Percentiles rank a stretch among this genome's conserved stretches.
Evolutionary conservation across 1,140 invertebrate genomes (phyloP).

Genomic region (Sycobia sp.): DNA sequence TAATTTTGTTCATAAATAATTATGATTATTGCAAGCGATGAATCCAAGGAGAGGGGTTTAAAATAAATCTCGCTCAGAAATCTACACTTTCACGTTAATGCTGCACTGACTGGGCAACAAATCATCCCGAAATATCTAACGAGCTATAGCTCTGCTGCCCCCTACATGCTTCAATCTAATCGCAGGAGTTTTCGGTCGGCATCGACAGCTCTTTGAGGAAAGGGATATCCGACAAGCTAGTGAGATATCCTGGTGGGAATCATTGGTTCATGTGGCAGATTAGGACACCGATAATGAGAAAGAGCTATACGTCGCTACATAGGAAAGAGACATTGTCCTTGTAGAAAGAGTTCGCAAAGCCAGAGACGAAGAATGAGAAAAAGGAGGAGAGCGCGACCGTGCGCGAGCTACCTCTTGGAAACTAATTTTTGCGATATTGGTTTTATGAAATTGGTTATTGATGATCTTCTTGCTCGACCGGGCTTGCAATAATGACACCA

Average conservation of each 20-base stretch:
- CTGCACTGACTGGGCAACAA: not conserved
- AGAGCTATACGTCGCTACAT: no score
- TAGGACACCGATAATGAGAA: slow-evolving; percentile 2
- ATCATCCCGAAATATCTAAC: no score
- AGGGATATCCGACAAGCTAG: not conserved
- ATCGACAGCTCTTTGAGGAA: no score
- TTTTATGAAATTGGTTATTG: slow-evolving; percentile 58
- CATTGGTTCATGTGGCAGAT: slow-evolving; percentile 4
- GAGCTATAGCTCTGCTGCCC: no score
- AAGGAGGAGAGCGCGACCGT: not conserved
- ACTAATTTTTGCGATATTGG: slow-evolving; percentile 59
- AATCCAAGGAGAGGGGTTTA: no score
- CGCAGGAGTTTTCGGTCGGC: slow-evolving; percentile 7
- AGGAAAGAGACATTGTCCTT: no score
- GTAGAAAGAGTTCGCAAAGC: no score
- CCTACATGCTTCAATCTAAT: slow-evolving; percentile 9
- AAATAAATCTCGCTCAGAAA: not conserved
- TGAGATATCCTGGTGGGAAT: not conserved
- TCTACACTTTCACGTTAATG: not conserved
- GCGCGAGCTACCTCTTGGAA: no score
- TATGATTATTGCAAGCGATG: no score
- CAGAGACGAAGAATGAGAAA: not conserved
- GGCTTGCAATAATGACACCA: slow-evolving; percentile 12
- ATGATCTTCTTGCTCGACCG: slow-evolving; percentile 41
- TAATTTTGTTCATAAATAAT: no score